Evolutionary conservation across 92 coral and sea anemone genomes (phyloP).

Genomic region (Bergia sp.): DNA sequence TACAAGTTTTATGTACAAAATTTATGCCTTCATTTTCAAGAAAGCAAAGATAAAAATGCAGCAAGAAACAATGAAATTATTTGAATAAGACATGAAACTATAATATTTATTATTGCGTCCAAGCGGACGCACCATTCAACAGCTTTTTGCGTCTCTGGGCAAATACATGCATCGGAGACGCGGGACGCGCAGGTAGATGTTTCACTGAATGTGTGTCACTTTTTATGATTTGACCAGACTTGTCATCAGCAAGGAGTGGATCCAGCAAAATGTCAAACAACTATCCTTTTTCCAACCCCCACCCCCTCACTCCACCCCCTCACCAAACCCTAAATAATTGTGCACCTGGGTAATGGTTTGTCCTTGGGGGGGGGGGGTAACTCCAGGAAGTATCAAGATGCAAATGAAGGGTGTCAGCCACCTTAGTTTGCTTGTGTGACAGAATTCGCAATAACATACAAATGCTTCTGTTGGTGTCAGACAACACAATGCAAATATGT

Average conservation of each 20-base stretch:
- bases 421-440: no score
- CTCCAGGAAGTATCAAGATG: neutral
- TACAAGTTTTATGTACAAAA: neutral
- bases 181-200: slow-evolving; percentile 9
- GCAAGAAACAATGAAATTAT: neutral
- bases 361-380: neutral
- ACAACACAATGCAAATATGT: no score
- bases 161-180: neutral
- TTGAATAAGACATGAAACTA: neutral
- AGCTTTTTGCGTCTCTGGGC: slow-evolving; percentile 2
- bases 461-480: no score
- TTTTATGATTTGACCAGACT: no score
- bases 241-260: no score
- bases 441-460: no score
- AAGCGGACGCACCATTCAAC: neutral
- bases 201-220: neutral
- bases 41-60: neutral
- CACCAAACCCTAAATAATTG: no score
- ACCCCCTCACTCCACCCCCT: no score
- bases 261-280: no score
- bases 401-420: no score
- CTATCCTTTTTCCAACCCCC: no score
- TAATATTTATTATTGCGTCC: neutral
- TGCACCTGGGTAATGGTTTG: neutral
- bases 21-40: neutral